phyloP scores from a whole-genome alignment of 2,888 invertebrate genomes.

The Conops quadrifasciatus region DNA sequence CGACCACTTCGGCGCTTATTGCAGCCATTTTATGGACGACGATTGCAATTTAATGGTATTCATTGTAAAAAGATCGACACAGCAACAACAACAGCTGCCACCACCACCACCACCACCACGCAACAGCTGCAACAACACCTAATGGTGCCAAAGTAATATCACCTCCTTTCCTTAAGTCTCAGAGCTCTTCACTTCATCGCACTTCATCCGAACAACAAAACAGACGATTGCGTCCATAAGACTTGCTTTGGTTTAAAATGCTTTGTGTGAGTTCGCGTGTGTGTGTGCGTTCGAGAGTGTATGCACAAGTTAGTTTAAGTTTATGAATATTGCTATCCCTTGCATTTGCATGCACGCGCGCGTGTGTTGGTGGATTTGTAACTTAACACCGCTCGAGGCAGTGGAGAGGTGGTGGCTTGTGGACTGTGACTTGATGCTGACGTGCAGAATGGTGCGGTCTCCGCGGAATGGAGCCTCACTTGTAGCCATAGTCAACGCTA shows the following conservation, averaged over 20 bases:
- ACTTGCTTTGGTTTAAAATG: constrained; percentile 9
- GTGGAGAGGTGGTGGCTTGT: background rate
- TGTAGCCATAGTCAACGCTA: too few relatives aligned
- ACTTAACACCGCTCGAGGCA: background rate
- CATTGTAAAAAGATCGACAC: background rate
- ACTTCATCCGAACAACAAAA: background rate
- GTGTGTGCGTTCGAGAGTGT: constrained; percentile 15
- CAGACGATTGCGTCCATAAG: background rate
- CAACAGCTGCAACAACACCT: background rate
- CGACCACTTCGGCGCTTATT: background rate
- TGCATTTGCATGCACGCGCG: background rate
- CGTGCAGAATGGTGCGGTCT: background rate
- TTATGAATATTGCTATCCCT: background rate
- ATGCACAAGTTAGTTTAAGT: background rate
- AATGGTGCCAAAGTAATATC: background rate
- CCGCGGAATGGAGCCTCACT: too few relatives aligned
- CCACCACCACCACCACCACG: background rate
- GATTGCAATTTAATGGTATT: background rate
- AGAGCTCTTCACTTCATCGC: constrained; percentile 16
- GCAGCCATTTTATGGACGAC: constrained; percentile 11
- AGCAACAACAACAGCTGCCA: background rate
- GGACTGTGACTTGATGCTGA: background rate
- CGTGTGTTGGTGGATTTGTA: background rate
- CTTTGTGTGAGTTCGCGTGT: background rate
- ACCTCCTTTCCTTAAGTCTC: background rate